Evolutionary conservation across 2,113 vertebrate species (phyloP), one percentile per base, ranked within the genome.

Genomic region (Nesogale talazaci): DNA sequence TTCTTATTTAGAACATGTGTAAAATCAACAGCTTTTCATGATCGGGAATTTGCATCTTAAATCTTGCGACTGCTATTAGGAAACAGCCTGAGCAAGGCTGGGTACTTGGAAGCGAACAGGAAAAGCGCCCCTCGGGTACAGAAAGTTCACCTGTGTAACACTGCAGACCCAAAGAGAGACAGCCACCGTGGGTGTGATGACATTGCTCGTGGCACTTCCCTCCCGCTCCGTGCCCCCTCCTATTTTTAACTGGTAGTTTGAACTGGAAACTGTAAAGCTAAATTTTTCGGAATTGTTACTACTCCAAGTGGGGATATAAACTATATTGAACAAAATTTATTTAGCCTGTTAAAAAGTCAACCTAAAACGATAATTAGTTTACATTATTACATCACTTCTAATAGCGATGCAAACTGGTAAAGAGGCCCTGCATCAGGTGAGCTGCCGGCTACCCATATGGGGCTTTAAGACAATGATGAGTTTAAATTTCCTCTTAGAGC

Each of bases 401-500:
- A 93, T 61, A 69, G 96, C 95, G 95, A 96, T 92, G 96, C 96
- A 95, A 95, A 98, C 95, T 97, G 94, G 95, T 6, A 86, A 36
- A 97, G 97, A 97, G 89, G 95, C 94, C 86, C 95, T 96, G 83
- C 94, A 94, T 98, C 98, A 98, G 98, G 98, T 98, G 98, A 98
- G 97, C 93, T 94, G 97, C 97, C 97, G 94, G 95, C 96, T 97
- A 91, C 96, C 97, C 95, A 96, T 98, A 97, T 98, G 97, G 97
- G 97, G 97, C 97, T 98, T 98, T 97, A 97, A 99, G 99, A 98
- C 98, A 98, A 98, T 98, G 98, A 98, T 97, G 97, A 98, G 97
- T 98, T 98, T 98, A 98, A 98, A 98, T 98, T 98, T 98, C 98
- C 98, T 98, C 98, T 98, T 98, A 98, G 98, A 97, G 97, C 97